Conservation (phyloP, 1,140 invertebrate genomes). For the Zaprionus ghesquierei region DNA sequence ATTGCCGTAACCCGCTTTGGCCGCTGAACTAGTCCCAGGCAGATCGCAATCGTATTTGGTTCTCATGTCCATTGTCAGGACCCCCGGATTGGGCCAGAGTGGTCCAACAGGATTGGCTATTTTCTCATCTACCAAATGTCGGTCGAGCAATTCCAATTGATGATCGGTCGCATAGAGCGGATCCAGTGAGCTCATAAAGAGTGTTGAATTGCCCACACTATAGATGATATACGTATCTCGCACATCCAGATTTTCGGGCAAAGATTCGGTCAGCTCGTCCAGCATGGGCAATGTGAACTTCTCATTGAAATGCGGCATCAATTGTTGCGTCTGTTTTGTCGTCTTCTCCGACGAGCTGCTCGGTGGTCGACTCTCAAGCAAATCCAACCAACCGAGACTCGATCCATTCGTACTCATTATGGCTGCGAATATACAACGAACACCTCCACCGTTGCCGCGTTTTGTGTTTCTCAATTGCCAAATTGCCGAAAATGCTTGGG, state of each 20-base stretch:
- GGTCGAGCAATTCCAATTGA: conserved; percentile 36
- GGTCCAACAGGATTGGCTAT: background rate
- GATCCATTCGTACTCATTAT: conserved; percentile 30
- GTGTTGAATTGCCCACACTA: conserved; percentile 49
- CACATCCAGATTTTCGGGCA: background rate
- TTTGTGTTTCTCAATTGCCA: background rate
- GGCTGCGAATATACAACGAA: background rate
- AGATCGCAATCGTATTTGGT: background rate
- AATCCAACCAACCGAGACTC: conserved; percentile 27
- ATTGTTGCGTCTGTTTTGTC: background rate
- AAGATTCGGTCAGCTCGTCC: conserved; percentile 1
- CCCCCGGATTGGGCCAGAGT: conserved; percentile 42
- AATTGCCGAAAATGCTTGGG: background rate
- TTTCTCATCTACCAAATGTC: conserved; percentile 37
- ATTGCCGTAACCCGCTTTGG: background rate
- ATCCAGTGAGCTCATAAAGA: conserved; percentile 40
- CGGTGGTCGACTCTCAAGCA: conserved; percentile 7
- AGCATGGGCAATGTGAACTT: background rate
- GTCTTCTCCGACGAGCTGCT: conserved; percentile 5
- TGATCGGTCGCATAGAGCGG: background rate
- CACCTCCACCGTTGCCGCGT: background rate
- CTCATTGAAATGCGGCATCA: background rate
- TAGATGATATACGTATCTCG: conserved; percentile 54
- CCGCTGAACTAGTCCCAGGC: conserved; percentile 11
- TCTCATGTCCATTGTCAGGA: conserved; percentile 42